Evolutionary conservation across 2,888 invertebrate species (phyloP).

Genomic region (Anthrax anthrax): DNA sequence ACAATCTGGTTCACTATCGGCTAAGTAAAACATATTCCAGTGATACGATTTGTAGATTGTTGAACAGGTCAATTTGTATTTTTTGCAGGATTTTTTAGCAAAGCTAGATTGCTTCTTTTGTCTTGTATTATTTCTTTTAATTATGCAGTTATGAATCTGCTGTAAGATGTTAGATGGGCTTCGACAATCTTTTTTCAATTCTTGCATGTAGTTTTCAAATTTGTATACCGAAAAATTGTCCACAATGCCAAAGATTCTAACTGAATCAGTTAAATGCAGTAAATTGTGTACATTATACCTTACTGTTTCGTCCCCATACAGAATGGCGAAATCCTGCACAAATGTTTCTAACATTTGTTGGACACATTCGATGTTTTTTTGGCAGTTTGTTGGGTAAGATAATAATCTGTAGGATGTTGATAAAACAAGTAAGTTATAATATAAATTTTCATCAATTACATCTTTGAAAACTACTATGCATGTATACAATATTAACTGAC

Average conservation of each 20-base stretch:
- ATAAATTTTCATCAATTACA: not conserved
- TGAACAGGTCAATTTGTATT: too few relatives aligned
- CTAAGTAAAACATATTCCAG: not conserved
- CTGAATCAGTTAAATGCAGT: not conserved
- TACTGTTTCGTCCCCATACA: not conserved
- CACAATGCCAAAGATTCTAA: not conserved
- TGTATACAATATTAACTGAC: not conserved
- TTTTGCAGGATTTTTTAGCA: too few relatives aligned
- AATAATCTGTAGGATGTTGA: not conserved
- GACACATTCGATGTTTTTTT: not conserved
- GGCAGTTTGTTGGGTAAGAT: not conserved
- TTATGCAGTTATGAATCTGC: not conserved
- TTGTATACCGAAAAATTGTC: slow-evolving; percentile 3
- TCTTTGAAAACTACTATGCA: not conserved
- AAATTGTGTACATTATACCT: not conserved
- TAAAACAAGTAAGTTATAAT: not conserved
- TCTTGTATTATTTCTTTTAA: not conserved
- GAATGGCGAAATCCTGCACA: not conserved
- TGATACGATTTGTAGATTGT: too few relatives aligned
- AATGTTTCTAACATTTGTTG: not conserved
- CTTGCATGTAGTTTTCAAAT: slow-evolving; percentile 1
- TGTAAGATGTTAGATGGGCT: slow-evolving; percentile 1
- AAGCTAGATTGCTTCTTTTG: not conserved
- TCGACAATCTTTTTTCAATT: not conserved
- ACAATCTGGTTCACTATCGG: not conserved